Evolutionary conservation across 2,113 vertebrate species (phyloP).

Genomic region (Atrichornis clamosus): DNA sequence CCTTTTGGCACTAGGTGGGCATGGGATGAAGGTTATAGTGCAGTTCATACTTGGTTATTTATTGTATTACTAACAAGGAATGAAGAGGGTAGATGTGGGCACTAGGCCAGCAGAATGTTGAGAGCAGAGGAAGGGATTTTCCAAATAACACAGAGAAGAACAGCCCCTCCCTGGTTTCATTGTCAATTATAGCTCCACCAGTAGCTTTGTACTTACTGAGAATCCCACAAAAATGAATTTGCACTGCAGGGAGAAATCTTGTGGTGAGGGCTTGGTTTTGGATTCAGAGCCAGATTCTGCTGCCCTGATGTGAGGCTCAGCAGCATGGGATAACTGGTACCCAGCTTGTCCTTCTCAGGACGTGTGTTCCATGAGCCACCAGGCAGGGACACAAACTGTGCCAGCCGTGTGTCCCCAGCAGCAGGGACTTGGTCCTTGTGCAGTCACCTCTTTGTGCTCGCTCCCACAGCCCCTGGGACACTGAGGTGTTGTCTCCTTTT

Average conservation of each 20-base stretch:
- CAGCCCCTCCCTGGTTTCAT: background rate
- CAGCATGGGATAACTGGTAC: background rate
- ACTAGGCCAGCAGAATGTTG: background rate
- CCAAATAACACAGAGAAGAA: background rate
- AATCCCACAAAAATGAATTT: background rate
- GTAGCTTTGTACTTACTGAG: background rate
- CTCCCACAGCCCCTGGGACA: background rate
- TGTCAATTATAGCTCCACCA: background rate
- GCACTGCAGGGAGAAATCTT: background rate
- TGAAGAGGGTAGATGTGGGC: background rate
- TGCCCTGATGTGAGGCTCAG: background rate
- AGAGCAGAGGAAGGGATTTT: slow-evolving; percentile 36
- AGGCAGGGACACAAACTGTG: background rate
- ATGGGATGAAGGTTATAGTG: background rate
- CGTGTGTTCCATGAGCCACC: accelerated
- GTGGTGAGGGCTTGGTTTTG: background rate
- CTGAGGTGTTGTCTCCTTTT: background rate
- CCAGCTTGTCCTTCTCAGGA: background rate
- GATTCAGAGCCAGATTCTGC: background rate
- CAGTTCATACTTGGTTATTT: background rate
- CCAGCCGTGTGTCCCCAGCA: background rate
- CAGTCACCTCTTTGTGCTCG: background rate
- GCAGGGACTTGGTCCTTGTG: background rate
- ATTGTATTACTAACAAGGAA: background rate
- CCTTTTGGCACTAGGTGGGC: background rate